These are phyloP conservation scores for Streptopelia turtur DNA, from an alignment of 2,797 vertebrate species.

Conservation along the genomic window DNA sequence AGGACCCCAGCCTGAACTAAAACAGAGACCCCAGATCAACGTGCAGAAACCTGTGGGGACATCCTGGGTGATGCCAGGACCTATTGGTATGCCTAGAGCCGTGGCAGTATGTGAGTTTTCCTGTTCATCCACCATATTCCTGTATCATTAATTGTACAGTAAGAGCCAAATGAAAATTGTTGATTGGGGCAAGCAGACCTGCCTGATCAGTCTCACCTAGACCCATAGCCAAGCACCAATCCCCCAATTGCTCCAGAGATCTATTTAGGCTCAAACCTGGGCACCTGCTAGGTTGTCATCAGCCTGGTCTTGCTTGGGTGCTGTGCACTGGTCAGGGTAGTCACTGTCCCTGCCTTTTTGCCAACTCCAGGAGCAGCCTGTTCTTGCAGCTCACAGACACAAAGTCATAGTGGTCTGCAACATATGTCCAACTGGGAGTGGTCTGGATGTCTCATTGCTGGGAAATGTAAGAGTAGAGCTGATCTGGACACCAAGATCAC, in stretches of 20 bases:
- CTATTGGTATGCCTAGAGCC: background rate
- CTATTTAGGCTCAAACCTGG: background rate
- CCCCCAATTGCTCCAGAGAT: background rate
- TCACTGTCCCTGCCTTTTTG: background rate
- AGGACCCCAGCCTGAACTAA: background rate
- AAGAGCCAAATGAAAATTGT: background rate
- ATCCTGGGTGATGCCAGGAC: accelerated
- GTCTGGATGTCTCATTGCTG: background rate
- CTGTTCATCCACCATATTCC: background rate
- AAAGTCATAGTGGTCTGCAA: background rate
- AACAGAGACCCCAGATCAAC: background rate
- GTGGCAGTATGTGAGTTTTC: background rate
- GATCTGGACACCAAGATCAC: background rate
- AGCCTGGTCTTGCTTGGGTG: background rate
- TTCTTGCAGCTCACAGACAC: background rate
- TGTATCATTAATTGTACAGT: background rate
- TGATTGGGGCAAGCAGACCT: background rate
- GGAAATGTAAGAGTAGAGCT: background rate
- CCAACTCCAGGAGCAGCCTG: background rate
- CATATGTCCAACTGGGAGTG: background rate
- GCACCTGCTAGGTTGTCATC: background rate
- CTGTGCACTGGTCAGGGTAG: background rate
- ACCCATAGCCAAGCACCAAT: background rate
- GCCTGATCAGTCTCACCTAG: background rate
- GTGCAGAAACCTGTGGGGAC: background rate